Conservation (phyloP, 2,888 invertebrate genomes). For the Pterobdella sp. region DNA sequence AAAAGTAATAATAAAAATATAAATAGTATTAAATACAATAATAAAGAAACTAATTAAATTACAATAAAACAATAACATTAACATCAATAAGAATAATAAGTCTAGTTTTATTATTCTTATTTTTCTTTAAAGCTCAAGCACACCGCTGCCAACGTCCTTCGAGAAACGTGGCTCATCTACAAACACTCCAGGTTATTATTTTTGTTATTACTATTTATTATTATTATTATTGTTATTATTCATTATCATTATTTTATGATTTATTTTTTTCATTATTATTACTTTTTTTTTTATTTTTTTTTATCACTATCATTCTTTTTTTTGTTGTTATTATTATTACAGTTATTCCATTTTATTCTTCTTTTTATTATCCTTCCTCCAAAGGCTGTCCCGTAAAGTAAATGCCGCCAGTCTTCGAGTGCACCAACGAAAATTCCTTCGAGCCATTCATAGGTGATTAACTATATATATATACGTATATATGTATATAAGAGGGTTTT, state of each 20-base stretch:
- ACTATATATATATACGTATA: neutral
- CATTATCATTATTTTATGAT: neutral
- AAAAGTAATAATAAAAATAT: no score
- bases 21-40: neutral
- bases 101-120: no score
- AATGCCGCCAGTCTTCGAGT: constrained; percentile 24
- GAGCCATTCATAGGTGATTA: constrained; percentile 32
- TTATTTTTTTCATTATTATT: neutral
- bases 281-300: neutral
- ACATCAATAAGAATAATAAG: neutral
- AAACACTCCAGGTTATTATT: constrained; percentile 37
- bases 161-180: constrained; percentile 48
- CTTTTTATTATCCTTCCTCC: neutral
- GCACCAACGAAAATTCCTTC: constrained; percentile 32
- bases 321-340: neutral
- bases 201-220: neutral
- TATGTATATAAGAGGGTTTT: neutral
- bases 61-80: neutral
- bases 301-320: neutral
- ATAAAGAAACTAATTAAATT: neutral
- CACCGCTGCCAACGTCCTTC: constrained; percentile 47
- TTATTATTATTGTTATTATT: neutral
- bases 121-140: constrained; percentile 28
- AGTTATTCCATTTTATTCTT: neutral
- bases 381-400: constrained; percentile 21